Evolutionary conservation across 2,888 invertebrate species (phyloP), one percentile per base, ranked within the genome.

Genomic region (Syrista parreyssii): DNA sequence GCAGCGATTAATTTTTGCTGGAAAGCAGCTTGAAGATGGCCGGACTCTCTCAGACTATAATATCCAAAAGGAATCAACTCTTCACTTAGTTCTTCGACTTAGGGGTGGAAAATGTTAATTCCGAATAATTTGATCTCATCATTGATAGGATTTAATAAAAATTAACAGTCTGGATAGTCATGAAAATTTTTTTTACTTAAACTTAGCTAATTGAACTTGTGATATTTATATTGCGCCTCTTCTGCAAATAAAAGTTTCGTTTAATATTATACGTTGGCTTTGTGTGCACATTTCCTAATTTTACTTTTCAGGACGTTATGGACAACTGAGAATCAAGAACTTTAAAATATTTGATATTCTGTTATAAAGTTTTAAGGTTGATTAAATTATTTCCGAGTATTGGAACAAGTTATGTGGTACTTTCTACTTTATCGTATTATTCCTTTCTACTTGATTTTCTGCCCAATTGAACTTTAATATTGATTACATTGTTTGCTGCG

Each of bases 31-130:
- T 12, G 83, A 83, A 31, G 83, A 83, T 73, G 82, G 83, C 0
- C 77, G 81, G 1, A 83, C 83, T 4, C 76, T 83, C 12, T 77
- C 79, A 11, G 83, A 83, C 34, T 83, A 82, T 36, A 83, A 83
- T 71, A 83, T 83, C 30, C 83, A 83, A 40, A 83, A 83, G 30
- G 83, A 83, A 32, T 83, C 82, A 3, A 83, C 79, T 23, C 78
- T 84, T 12, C 82, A 82, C 33, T 55, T 82, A 12, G 82, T 83
- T 4, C 78, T 83, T 1, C 82, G 84, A 76, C 83, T 84, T 32
- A 80, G 84, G 30, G 82, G 84, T 73, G 82, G 82, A 33, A 82
- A 80, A 12, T 15, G 75, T 78, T 1, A 78, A 78, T 68, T 75
- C 78, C 1, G 71, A 68, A 71, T 33, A 15, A 68, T 11, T 30